phyloP scores from a whole-genome alignment of 2,888 invertebrate genomes.

The Ectemnius continuus region DNA sequence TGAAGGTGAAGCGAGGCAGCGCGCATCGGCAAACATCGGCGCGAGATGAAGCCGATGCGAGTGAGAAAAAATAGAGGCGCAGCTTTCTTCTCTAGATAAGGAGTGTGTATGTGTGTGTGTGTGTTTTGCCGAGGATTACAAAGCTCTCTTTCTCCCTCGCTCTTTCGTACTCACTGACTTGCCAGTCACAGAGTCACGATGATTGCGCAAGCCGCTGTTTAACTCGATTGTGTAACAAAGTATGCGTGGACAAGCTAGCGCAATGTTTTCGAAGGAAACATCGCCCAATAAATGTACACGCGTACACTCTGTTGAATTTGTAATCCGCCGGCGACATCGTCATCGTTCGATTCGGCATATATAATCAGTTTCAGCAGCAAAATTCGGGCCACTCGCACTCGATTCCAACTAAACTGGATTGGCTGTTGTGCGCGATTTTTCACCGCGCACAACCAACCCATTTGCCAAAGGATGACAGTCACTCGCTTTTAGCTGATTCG shows the following conservation, averaged over 20 bases:
- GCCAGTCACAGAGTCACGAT: neutral
- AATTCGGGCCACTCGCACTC: no score
- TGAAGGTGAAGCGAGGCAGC: no score
- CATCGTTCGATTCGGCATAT: no score
- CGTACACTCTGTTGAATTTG: neutral
- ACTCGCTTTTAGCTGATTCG: slow-evolving; percentile 1
- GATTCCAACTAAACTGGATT: neutral
- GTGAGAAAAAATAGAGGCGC: neutral
- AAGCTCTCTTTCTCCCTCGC: neutral
- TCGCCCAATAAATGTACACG: neutral
- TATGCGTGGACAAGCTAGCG: neutral
- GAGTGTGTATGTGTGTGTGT: no score
- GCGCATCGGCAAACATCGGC: neutral
- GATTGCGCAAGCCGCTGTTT: neutral
- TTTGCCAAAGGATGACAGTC: no score
- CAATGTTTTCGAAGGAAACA: slow-evolving; percentile 19
- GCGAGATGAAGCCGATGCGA: neutral
- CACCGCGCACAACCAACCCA: no score
- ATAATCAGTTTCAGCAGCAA: no score
- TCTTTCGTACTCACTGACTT: neutral
- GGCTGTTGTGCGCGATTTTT: neutral
- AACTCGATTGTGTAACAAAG: slow-evolving; percentile 36
- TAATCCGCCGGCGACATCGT: no score
- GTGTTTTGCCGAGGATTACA: no score
- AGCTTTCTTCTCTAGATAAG: no score